These are phyloP conservation scores for Stegodyphus dumicola DNA, from an alignment of 1,140 invertebrate species.

Conservation along the genomic window DNA sequence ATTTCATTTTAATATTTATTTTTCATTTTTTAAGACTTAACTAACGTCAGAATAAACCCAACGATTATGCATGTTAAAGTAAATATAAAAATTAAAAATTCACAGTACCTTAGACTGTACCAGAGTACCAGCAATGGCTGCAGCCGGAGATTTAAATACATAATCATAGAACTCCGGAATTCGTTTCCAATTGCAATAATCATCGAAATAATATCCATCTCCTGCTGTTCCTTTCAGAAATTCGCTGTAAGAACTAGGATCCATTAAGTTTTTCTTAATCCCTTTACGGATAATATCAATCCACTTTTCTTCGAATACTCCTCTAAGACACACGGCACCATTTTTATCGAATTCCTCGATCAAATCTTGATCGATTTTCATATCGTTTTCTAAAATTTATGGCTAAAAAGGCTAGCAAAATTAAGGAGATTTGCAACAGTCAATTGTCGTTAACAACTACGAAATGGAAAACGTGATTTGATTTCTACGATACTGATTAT, in stretches of 20 bases:
- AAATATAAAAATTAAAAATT: too few relatives aligned
- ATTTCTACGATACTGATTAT: too few relatives aligned
- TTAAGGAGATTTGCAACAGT: too few relatives aligned
- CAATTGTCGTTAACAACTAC: too few relatives aligned
- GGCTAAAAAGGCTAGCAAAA: too few relatives aligned
- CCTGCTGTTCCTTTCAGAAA: constrained; percentile 39
- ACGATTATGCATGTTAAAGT: too few relatives aligned
- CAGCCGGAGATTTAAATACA: constrained; percentile 65
- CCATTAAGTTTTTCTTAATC: constrained; percentile 52
- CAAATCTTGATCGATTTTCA: constrained; percentile 26
- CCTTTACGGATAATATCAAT: constrained; percentile 46
- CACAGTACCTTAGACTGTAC: constrained; percentile 61
- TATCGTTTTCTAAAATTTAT: background rate
- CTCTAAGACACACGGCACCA: constrained; percentile 61
- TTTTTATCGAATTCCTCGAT: constrained; percentile 59
- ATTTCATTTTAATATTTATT: too few relatives aligned
- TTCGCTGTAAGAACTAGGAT: constrained; percentile 57
- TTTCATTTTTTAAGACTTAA: too few relatives aligned
- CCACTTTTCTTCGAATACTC: constrained; percentile 59
- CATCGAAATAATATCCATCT: constrained; percentile 65
- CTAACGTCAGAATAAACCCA: too few relatives aligned
- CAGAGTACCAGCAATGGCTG: constrained; percentile 62
- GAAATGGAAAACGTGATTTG: too few relatives aligned
- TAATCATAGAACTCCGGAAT: constrained; percentile 65
- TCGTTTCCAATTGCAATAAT: constrained; percentile 66